Percentiles rank a stretch among this genome's conserved stretches.
Conservation (phyloP, 2,888 invertebrate genomes). For the Macrosoma leucophasiata region DNA sequence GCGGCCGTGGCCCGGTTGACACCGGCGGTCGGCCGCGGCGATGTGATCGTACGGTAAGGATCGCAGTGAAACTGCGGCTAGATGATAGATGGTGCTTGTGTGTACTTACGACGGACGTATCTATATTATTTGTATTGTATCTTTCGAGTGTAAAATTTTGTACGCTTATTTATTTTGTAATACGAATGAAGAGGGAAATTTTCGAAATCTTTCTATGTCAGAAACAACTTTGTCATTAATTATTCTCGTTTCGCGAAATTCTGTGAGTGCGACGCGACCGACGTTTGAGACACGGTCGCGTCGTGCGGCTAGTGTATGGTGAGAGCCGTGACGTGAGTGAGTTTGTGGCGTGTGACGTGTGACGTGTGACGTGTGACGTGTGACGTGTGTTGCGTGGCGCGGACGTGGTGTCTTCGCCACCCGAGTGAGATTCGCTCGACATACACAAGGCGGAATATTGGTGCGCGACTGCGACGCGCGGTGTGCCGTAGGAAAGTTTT, state of each 20-base stretch:
- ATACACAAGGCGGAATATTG: slow-evolving; percentile 70
- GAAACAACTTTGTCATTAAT: too few relatives aligned
- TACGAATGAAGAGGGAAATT: slow-evolving; percentile 26
- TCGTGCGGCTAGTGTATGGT: slow-evolving; percentile 34
- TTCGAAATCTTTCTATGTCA: slow-evolving; percentile 34
- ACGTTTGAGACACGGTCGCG: too few relatives aligned
- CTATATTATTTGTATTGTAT: slow-evolving; percentile 42
- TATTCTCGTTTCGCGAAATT: too few relatives aligned
- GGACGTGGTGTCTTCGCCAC: slow-evolving; percentile 24
- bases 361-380: slow-evolving; percentile 12
- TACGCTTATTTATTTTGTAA: slow-evolving; percentile 57
- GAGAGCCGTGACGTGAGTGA: slow-evolving; percentile 36
- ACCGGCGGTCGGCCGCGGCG: slow-evolving; percentile 8
- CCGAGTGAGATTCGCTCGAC: slow-evolving; percentile 58
- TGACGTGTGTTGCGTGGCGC: slow-evolving; percentile 14
- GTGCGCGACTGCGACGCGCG: slow-evolving; percentile 69
- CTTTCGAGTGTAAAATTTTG: slow-evolving; percentile 44
- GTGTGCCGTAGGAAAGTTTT: slow-evolving; percentile 73
- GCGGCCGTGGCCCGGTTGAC: slow-evolving; percentile 1
- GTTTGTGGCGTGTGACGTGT: slow-evolving; percentile 11
- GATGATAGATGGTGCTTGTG: slow-evolving; percentile 67
- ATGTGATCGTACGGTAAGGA: slow-evolving; percentile 39
- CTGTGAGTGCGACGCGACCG: slow-evolving; percentile 50
- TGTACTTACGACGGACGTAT: slow-evolving; percentile 70
- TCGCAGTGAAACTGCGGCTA: slow-evolving; percentile 63